A percentile compares a stretch with the other conserved stretches of the same genome.
Conservation (phyloP, 2,888 invertebrate species). For the Stomorhina lunata region DNA sequence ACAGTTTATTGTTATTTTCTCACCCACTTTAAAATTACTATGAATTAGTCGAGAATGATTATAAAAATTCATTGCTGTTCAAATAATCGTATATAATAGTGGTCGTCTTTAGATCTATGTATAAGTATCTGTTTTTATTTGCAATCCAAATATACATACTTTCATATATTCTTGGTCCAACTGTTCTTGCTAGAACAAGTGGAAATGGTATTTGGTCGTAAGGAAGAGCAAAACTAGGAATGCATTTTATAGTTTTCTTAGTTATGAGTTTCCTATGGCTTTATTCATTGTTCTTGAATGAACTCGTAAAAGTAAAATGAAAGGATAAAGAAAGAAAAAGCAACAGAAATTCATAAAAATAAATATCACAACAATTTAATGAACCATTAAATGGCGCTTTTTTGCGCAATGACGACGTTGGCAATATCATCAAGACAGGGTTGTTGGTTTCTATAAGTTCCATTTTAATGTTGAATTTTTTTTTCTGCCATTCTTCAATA, state of each 20-base stretch:
- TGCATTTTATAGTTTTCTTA: slow-evolving; percentile 46
- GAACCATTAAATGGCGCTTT: slow-evolving; percentile 62
- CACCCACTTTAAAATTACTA: slow-evolving; percentile 39
- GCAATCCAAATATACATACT: no score
- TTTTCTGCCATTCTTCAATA: background rate
- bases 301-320: background rate
- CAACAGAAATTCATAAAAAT: slow-evolving; percentile 56
- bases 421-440: slow-evolving; percentile 43
- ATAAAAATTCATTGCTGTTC: slow-evolving; percentile 35
- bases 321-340: background rate
- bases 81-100: background rate
- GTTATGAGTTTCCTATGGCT: background rate
- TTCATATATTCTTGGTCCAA: background rate
- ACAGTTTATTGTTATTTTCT: slow-evolving; percentile 48
- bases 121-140: background rate
- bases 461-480: slow-evolving; percentile 13
- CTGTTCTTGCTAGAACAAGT: slow-evolving; percentile 28
- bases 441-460: slow-evolving; percentile 41
- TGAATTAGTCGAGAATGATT: slow-evolving; percentile 20
- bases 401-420: slow-evolving; percentile 52
- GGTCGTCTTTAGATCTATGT: background rate
- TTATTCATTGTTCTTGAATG: slow-evolving; percentile 19
- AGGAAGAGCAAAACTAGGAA: slow-evolving; percentile 25
- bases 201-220: slow-evolving; percentile 17
- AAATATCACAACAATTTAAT: slow-evolving; percentile 66